phyloP scores from a whole-genome alignment of 2,797 vertebrate species.

The Anabacerthia variegaticeps region DNA sequence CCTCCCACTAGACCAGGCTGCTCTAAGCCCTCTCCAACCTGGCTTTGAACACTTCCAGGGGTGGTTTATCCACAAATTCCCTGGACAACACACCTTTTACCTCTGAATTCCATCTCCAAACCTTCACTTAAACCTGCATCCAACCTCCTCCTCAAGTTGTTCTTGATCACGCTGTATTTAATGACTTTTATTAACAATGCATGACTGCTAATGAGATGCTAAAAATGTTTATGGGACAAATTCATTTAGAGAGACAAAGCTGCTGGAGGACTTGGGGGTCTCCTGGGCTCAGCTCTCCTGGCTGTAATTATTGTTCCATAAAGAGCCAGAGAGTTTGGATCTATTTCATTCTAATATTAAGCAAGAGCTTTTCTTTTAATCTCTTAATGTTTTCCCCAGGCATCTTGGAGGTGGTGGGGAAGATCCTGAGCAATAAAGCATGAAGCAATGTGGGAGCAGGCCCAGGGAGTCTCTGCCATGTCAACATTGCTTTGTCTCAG shows the following conservation, averaged over 20 bases:
- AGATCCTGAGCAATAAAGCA: background rate
- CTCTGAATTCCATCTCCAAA: background rate
- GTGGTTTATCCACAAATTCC: background rate
- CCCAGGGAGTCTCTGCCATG: background rate
- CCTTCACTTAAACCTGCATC: background rate
- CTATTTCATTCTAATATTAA: constrained; percentile 27
- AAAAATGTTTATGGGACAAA: background rate
- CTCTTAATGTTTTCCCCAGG: constrained; percentile 6
- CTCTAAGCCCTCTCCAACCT: background rate
- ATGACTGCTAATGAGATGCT: background rate
- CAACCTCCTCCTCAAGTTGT: background rate
- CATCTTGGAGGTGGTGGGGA: background rate
- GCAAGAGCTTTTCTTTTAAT: constrained; percentile 36
- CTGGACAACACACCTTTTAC: accelerated
- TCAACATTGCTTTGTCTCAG: background rate
- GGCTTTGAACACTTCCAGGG: background rate
- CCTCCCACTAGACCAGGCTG: accelerated
- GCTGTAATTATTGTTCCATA: constrained; percentile 20
- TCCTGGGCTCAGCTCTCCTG: background rate
- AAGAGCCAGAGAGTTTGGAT: background rate
- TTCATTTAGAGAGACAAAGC: background rate
- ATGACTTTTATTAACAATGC: background rate
- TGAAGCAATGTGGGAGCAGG: background rate
- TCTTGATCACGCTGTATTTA: background rate
- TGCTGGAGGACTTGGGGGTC: background rate